These are phyloP conservation scores for Eupithecia vulgata DNA, from an alignment of 2,888 invertebrate genomes.

Conservation along the genomic window DNA sequence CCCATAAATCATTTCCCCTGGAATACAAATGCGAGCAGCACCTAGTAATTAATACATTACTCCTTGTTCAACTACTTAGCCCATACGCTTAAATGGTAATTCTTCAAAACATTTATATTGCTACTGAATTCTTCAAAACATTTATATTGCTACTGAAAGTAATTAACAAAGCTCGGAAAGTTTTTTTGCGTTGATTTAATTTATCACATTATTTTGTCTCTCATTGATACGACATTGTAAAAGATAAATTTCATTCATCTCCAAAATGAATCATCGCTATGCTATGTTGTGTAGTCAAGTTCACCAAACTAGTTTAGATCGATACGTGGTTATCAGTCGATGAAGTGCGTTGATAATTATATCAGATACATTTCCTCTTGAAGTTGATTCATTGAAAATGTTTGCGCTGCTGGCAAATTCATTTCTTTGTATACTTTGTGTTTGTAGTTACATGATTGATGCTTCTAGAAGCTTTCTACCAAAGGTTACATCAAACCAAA, in stretches of 20 bases:
- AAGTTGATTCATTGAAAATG: background rate
- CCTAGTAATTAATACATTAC: too few species aligned
- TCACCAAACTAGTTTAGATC: background rate
- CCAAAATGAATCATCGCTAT: slow-evolving; percentile 1
- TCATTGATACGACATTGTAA: background rate
- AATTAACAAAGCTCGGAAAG: background rate
- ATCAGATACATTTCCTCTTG: slow-evolving; percentile 2
- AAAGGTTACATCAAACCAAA: background rate
- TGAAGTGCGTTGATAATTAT: slow-evolving; percentile 3
- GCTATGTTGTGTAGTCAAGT: background rate
- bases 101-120: too few species aligned
- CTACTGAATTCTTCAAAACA: background rate
- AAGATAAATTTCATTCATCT: background rate
- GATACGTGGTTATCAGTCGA: slow-evolving; percentile 2
- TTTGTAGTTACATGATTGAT: background rate
- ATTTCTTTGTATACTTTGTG: background rate
- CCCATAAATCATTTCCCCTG: too few species aligned
- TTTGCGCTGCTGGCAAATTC: background rate
- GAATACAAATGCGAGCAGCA: too few species aligned
- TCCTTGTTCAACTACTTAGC: too few species aligned
- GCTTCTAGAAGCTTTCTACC: background rate
- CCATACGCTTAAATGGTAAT: too few species aligned
- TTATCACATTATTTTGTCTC: background rate
- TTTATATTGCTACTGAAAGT: too few species aligned
- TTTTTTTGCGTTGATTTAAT: background rate